phyloP scores from a whole-genome alignment of 2,888 invertebrate species.

The Rhorus exstirpatorius region DNA sequence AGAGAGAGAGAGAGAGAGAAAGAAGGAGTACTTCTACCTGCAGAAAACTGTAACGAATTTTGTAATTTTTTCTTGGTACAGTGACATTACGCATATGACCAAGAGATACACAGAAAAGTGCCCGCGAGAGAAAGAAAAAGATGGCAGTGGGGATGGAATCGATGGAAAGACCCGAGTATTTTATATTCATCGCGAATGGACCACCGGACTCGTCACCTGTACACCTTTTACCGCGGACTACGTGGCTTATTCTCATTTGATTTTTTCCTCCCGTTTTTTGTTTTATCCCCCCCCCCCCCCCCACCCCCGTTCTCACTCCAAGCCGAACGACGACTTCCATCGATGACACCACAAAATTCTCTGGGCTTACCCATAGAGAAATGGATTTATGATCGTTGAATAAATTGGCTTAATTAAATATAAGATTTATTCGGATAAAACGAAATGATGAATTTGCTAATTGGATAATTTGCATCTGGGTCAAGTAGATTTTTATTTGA shows the following conservation, averaged over 20 bases:
- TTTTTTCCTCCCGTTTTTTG: slow-evolving; percentile 9
- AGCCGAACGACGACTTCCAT: neutral
- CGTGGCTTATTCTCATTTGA: slow-evolving; percentile 21
- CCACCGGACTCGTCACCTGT: slow-evolving; percentile 85
- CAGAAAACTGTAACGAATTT: slow-evolving; percentile 36
- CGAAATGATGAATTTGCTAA: neutral
- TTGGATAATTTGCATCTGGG: slow-evolving; percentile 11
- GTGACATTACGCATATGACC: slow-evolving; percentile 36
- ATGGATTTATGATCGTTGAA: neutral
- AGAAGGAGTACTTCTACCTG: slow-evolving; percentile 9
- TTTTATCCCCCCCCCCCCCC: neutral
- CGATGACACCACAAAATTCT: slow-evolving; percentile 6
- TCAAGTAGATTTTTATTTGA: neutral
- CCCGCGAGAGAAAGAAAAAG: slow-evolving; percentile 1
- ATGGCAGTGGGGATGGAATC: slow-evolving; percentile 22
- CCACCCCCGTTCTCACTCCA: neutral
- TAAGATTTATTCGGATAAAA: neutral
- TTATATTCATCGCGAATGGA: slow-evolving; percentile 73
- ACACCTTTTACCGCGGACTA: slow-evolving; percentile 67
- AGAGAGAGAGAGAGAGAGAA: neutral
- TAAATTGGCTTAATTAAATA: neutral
- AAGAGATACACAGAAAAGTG: slow-evolving; percentile 30
- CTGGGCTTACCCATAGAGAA: neutral
- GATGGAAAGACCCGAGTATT: slow-evolving; percentile 45
- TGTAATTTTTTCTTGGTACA: neutral